Evolutionary conservation across 2,113 vertebrate species (phyloP).

Genomic region (Channa argus): DNA sequence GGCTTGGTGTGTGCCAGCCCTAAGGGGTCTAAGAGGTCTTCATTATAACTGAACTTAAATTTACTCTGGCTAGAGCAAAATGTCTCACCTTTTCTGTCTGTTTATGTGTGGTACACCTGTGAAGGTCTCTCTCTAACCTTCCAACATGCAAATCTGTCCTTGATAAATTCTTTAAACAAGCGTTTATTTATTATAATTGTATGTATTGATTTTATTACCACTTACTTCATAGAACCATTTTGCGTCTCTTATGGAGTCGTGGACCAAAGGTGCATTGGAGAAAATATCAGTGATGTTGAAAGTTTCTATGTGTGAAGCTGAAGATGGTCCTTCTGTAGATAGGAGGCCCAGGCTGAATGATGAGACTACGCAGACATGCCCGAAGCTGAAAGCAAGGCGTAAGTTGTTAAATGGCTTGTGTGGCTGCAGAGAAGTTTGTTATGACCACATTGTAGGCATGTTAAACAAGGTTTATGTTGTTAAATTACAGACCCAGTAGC

Average conservation of each 20-base stretch:
- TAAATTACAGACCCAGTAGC: constrained; percentile 2
- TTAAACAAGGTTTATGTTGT: not conserved
- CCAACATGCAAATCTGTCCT: no score
- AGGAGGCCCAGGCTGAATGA: not conserved
- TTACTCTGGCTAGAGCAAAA: no score
- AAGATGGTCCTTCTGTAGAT: constrained; percentile 6
- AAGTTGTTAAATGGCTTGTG: not conserved
- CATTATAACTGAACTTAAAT: no score
- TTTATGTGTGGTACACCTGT: no score
- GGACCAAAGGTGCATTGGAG: constrained; percentile 46
- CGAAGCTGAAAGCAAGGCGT: constrained; percentile 1
- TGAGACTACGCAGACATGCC: not conserved
- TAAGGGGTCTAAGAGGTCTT: no score
- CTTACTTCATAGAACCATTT: constrained; percentile 52
- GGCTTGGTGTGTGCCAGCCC: no score
- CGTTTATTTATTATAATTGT: not conserved
- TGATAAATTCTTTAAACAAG: no score
- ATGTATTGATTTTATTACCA: not conserved
- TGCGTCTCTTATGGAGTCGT: constrained; percentile 55
- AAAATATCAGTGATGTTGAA: constrained; percentile 55
- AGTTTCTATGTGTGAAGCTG: constrained; percentile 22
- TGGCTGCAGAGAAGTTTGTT: not conserved
- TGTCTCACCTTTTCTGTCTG: no score
- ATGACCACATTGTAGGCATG: not conserved
- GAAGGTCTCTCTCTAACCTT: no score